These are phyloP conservation scores for Atopsyche davidsoni DNA, from an alignment of 1,140 invertebrate species.

Conservation along the genomic window DNA sequence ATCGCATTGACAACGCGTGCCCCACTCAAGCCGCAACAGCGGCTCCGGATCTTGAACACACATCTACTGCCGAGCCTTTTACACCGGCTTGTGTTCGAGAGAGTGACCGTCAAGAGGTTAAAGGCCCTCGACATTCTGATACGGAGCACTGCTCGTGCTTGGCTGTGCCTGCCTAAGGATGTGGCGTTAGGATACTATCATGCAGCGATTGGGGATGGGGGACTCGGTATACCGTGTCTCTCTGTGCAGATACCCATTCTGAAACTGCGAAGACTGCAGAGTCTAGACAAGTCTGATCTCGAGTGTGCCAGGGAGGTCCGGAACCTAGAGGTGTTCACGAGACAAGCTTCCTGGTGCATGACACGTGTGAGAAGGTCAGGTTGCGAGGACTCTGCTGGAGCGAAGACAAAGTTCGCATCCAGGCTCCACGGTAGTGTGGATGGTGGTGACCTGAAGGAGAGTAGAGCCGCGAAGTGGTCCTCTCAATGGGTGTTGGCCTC, in stretches of 20 bases:
- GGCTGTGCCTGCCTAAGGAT: constrained; percentile 35
- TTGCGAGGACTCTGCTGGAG: too few relatives aligned
- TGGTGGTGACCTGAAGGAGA: too few relatives aligned
- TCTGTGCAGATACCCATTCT: constrained; percentile 17
- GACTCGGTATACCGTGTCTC: constrained; percentile 30
- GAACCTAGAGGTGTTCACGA: too few relatives aligned
- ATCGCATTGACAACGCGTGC: constrained; percentile 21
- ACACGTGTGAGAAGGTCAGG: too few relatives aligned
- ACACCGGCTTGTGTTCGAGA: constrained; percentile 32
- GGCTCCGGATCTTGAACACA: constrained; percentile 30
- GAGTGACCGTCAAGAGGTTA: constrained; percentile 26
- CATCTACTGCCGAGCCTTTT: constrained; percentile 32
- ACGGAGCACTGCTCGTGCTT: constrained; percentile 28
- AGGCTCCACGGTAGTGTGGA: too few relatives aligned
- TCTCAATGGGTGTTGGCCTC: too few relatives aligned
- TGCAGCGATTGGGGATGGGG: constrained; percentile 31
- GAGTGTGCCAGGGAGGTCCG: too few relatives aligned
- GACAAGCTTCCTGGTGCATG: too few relatives aligned
- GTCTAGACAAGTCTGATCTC: too few relatives aligned
- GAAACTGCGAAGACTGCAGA: constrained; percentile 22
- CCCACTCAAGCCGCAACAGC: constrained; percentile 36
- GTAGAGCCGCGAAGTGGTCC: too few relatives aligned
- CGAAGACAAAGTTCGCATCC: too few relatives aligned
- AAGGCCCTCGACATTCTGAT: constrained; percentile 32
- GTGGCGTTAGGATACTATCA: constrained; percentile 34